Conservation (phyloP, 2,888 invertebrate species). For the Candidula unifasciata region DNA sequence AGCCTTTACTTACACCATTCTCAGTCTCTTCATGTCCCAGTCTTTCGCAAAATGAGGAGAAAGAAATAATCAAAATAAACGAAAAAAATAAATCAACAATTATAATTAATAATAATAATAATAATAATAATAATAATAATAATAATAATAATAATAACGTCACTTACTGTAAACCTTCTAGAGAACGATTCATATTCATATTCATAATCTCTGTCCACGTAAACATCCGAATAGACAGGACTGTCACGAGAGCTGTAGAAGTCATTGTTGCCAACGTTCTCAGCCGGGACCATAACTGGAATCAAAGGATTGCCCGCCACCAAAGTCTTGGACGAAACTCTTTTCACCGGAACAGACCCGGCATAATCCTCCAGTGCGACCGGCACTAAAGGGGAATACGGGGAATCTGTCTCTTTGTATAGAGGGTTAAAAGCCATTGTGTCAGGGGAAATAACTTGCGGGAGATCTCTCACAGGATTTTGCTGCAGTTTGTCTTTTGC, state of each 20-base stretch:
- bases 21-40: no score
- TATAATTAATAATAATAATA: no score
- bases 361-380: not conserved
- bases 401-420: not conserved
- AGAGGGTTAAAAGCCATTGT: not conserved
- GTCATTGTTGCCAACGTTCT: not conserved
- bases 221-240: not conserved
- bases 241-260: not conserved
- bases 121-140: not conserved
- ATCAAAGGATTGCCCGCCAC: not conserved
- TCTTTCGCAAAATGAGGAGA: not conserved
- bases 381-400: not conserved
- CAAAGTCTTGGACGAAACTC: not conserved
- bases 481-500: not conserved
- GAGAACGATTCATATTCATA: not conserved
- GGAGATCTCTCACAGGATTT: not conserved
- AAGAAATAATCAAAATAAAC: not conserved
- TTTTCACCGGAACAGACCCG: not conserved
- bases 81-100: not conserved
- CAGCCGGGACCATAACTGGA: not conserved
- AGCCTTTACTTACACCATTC: no score
- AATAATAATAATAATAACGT: not conserved
- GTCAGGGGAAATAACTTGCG: not conserved
- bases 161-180: not conserved
- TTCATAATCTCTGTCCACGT: not conserved